These are phyloP conservation scores for Stegastes partitus DNA, from an alignment of 2,113 vertebrate species.

Conservation along the genomic window DNA sequence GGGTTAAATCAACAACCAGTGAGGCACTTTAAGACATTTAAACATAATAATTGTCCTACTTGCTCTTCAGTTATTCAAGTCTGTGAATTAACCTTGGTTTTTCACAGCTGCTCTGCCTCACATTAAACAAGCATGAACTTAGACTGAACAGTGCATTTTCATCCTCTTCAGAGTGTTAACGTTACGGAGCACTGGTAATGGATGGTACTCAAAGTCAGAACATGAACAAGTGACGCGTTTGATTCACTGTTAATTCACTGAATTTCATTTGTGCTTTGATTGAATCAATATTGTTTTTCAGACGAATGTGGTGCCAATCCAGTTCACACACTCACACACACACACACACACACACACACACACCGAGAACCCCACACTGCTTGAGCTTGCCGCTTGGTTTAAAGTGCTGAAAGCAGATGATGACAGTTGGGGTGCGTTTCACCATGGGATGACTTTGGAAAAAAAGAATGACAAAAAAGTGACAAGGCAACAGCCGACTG, in stretches of 20 bases:
- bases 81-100: background rate
- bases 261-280: background rate
- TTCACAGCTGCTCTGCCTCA: background rate
- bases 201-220: background rate
- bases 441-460: conserved; percentile 45
- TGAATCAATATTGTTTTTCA: conserved; percentile 7
- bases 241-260: background rate
- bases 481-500: conserved; percentile 40
- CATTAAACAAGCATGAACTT: background rate
- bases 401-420: conserved; percentile 47
- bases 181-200: background rate
- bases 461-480: conserved; percentile 42
- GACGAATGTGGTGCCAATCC: conserved; percentile 1
- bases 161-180: background rate
- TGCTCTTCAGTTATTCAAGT: background rate
- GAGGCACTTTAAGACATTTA: background rate
- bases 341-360: too few relatives aligned
- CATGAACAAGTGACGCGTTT: background rate
- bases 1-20: too few relatives aligned
- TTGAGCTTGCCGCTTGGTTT: conserved; percentile 14
- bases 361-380: too few relatives aligned
- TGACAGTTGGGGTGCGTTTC: conserved; percentile 59
- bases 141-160: background rate
- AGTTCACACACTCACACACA: background rate
- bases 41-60: background rate